Conservation (phyloP, 1,140 invertebrate genomes). For the Lepidurus couesii region DNA sequence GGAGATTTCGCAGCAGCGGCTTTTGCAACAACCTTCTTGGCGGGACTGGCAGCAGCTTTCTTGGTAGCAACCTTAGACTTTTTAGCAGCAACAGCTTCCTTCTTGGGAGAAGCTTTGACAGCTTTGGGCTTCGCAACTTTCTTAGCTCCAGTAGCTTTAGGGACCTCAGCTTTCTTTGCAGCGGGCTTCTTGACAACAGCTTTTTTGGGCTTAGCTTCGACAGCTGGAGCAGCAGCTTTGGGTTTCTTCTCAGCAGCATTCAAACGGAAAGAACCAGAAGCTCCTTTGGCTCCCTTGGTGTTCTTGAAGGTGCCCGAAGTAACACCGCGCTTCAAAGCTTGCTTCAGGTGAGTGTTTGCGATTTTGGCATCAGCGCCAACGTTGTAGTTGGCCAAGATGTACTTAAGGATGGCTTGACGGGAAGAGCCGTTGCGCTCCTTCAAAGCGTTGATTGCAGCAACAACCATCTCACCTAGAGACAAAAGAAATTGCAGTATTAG, state of each 20-base stretch:
- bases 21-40: slow-evolving; percentile 31
- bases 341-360: slow-evolving; percentile 55
- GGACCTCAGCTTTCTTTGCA: slow-evolving; percentile 34
- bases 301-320: slow-evolving; percentile 47
- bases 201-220: slow-evolving; percentile 58
- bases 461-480: slow-evolving; percentile 44
- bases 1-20: slow-evolving; percentile 33
- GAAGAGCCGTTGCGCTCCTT: slow-evolving; percentile 57
- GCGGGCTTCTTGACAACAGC: slow-evolving; percentile 40
- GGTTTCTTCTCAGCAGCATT: slow-evolving; percentile 32
- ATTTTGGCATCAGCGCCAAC: slow-evolving; percentile 52
- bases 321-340: slow-evolving; percentile 54
- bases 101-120: slow-evolving; percentile 39
- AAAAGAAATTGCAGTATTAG: background rate
- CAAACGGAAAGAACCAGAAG: slow-evolving; percentile 33
- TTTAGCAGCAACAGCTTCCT: slow-evolving; percentile 40
- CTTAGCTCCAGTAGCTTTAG: slow-evolving; percentile 34
- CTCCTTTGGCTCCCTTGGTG: slow-evolving; percentile 34
- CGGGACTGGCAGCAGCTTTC: slow-evolving; percentile 20
- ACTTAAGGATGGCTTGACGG: slow-evolving; percentile 59
- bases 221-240: slow-evolving; percentile 36
- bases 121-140: slow-evolving; percentile 48
- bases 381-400: slow-evolving; percentile 54
- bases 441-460: slow-evolving; percentile 53
- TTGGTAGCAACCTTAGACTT: slow-evolving; percentile 27